Conservation (phyloP, 2,113 vertebrate genomes). For the Saccopteryx bilineata region DNA sequence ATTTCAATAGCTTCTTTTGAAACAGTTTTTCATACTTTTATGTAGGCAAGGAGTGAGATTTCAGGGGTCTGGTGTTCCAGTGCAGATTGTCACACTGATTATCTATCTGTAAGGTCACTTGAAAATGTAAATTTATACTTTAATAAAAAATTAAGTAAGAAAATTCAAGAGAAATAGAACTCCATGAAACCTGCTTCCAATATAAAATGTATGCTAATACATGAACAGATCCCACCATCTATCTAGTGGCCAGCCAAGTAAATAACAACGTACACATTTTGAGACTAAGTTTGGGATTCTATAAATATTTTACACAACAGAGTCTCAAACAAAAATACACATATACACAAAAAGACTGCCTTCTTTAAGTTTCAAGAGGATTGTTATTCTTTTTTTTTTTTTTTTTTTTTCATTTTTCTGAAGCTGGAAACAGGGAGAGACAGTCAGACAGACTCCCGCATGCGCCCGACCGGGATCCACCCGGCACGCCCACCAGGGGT, state of each 20-base stretch:
- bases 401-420: too few relatives aligned
- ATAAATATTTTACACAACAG: too few relatives aligned
- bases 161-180: neutral
- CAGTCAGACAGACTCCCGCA: too few relatives aligned
- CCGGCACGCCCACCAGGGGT: too few relatives aligned
- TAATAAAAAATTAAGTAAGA: conserved; percentile 42
- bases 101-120: neutral
- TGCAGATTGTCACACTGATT: neutral
- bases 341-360: neutral
- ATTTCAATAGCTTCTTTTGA: conserved; percentile 21
- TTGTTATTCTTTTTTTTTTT: neutral
- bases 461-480: too few relatives aligned
- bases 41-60: neutral
- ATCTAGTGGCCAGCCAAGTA: conserved; percentile 68
- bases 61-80: neutral
- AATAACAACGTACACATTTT: conserved; percentile 47
- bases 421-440: too few relatives aligned
- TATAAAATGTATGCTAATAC: conserved; percentile 12
- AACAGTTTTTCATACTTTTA: neutral
- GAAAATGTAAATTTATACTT: neutral
- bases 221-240: conserved; percentile 60
- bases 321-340: neutral
- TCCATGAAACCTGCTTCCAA: neutral
- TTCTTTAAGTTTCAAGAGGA: conserved; percentile 11
- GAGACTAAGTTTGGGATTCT: neutral